Evolutionary conservation across 2,113 vertebrate genomes (phyloP).

Genomic region (Cyphomyrus plagiostoma): DNA sequence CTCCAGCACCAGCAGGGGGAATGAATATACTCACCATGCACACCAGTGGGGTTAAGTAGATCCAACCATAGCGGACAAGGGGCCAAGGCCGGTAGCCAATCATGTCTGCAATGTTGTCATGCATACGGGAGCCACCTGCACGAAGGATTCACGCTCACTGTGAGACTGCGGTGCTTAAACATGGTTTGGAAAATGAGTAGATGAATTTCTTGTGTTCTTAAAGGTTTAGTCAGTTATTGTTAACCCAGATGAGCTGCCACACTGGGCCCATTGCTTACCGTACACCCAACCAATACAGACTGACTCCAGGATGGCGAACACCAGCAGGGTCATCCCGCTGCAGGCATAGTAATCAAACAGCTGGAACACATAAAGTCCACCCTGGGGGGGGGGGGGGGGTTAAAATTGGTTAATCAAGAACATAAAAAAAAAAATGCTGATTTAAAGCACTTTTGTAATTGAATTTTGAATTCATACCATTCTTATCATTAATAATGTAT

Average conservation of each 20-base stretch:
- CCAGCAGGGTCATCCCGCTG: slow-evolving; percentile 78
- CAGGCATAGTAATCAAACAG: slow-evolving; percentile 89
- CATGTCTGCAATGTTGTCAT: slow-evolving; percentile 88
- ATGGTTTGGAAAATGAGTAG: neutral
- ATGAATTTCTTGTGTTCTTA: neutral
- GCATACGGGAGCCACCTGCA: slow-evolving; percentile 75
- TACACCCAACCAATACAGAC: slow-evolving; percentile 86
- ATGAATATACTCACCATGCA: slow-evolving; percentile 68
- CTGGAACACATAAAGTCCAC: slow-evolving; percentile 91
- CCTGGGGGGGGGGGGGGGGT: slow-evolving; percentile 50
- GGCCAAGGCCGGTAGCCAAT: slow-evolving; percentile 83
- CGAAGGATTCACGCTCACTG: neutral
- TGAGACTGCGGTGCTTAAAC: neutral
- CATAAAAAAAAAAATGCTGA: neutral
- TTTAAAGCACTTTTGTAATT: neutral
- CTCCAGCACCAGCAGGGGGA: neutral
- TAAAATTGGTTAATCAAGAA: neutral
- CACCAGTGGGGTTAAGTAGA: slow-evolving; percentile 73
- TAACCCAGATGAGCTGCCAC: neutral
- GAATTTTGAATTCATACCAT: neutral
- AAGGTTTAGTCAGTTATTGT: neutral
- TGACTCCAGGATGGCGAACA: slow-evolving; percentile 78
- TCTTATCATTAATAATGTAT: neutral
- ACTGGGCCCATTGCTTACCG: slow-evolving; percentile 62
- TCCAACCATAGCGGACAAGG: slow-evolving; percentile 84